Evolutionary conservation across 2,888 invertebrate genomes (phyloP), one percentile per base, ranked within the genome.

Genomic region (Periphyllus acericola): DNA sequence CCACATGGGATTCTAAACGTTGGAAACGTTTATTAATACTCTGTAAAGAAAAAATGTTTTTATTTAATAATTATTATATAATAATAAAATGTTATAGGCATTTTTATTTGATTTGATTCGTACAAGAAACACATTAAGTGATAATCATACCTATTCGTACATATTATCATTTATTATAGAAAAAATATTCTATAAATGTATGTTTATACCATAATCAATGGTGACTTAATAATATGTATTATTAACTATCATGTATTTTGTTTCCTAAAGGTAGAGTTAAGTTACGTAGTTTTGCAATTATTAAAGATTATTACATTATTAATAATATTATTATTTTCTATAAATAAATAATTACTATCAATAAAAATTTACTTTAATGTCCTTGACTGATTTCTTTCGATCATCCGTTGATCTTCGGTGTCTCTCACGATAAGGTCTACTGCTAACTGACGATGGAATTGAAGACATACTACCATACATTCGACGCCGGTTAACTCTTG

Each of bases 21-120:
- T 97, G 96, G 92, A 97, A 97, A 79, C 97, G 93, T 91, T 96
- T 96, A 92, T 96, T 96, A 90, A 96, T 95, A 83, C 95, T 95
- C 93, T 96, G 93, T 40, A 90, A 90, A 90, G 89, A 68, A 68
- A 11, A 14, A 46, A 46, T 14, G 2, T 1, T 46, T 46, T 71
- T 32, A 68, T 60, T 29, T 34, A 40, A 21, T 66, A 32, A 52
- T 60, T 76, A 29, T 71, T 34, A 21, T 68, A 14, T 85, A 2
- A 46, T 46, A 14, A 46, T 46, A 46, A 11, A 46, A 46, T 46
- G 8, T 14, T 46, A 14, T 46, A 46, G 8, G 14, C 11, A 46
- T 46, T 11, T 46, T 46, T 11, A 46, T 46, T 11, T 46, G 14
- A 46, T 46, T 46, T 14, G 11, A 46, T 46, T 46, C 11, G 46